These are phyloP conservation scores for Oxyruncus cristatus DNA, from an alignment of 2,113 vertebrate species.

Conservation along the genomic window DNA sequence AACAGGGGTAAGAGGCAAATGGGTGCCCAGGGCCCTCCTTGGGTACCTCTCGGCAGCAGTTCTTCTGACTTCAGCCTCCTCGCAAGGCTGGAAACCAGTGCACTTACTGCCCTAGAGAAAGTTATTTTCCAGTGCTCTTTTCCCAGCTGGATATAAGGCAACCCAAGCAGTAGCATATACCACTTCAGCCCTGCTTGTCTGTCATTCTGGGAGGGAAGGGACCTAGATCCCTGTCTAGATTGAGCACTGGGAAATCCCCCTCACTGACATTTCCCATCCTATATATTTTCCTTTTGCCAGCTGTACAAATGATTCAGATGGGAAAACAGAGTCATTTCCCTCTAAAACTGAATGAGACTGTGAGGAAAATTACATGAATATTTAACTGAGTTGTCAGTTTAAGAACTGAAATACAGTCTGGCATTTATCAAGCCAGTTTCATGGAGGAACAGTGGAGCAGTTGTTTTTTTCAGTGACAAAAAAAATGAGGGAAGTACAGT, in stretches of 20 bases:
- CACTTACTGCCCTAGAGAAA: neutral
- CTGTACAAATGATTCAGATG: neutral
- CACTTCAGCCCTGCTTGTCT: neutral
- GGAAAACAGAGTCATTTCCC: neutral
- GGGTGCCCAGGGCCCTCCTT: neutral
- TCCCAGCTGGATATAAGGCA: neutral
- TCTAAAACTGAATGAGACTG: neutral
- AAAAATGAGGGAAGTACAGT: neutral
- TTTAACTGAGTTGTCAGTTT: neutral
- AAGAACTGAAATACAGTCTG: neutral
- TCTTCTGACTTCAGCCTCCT: neutral
- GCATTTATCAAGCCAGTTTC: neutral
- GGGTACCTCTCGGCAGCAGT: neutral
- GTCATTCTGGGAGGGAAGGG: accelerated
- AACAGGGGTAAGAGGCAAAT: neutral
- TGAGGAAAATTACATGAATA: neutral
- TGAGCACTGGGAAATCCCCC: neutral
- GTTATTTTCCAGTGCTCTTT: neutral
- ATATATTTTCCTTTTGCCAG: neutral
- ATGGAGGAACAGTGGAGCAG: neutral
- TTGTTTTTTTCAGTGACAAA: neutral
- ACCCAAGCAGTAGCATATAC: neutral
- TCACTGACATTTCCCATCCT: neutral
- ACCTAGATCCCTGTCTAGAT: neutral
- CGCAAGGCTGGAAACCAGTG: neutral